Evolutionary conservation across 2,888 invertebrate genomes (phyloP).

Genomic region (Electrophaes corylata): DNA sequence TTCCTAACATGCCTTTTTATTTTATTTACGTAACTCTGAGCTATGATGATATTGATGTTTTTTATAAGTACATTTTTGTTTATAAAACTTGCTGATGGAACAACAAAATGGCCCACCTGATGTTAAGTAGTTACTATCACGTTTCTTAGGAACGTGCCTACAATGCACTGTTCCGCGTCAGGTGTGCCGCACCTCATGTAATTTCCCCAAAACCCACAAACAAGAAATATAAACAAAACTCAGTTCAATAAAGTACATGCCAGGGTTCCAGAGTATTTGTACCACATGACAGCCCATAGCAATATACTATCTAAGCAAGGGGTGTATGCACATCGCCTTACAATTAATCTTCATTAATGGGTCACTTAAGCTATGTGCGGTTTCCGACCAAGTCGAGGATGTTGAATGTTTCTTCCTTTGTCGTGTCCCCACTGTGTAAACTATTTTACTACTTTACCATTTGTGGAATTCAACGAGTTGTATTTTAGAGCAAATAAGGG

Average conservation of each 20-base stretch:
- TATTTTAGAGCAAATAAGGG: background rate
- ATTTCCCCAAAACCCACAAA: too few species aligned
- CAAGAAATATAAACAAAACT: background rate
- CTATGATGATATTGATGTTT: too few species aligned
- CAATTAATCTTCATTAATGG: constrained; percentile 82
- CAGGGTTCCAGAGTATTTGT: background rate
- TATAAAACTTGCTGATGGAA: too few species aligned
- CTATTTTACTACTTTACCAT: constrained; percentile 53
- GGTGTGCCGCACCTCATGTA: too few species aligned
- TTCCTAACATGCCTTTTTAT: too few species aligned
- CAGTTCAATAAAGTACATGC: background rate
- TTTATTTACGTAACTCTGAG: too few species aligned
- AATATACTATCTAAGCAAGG: constrained; percentile 30
- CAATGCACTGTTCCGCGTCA: too few species aligned
- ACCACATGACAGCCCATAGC: constrained; percentile 18
- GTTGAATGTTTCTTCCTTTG: constrained; percentile 49
- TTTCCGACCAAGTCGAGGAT: constrained; percentile 58
- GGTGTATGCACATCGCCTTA: constrained; percentile 60
- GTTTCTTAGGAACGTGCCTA: too few species aligned
- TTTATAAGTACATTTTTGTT: too few species aligned
- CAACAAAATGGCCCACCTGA: too few species aligned
- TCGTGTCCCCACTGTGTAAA: constrained; percentile 52
- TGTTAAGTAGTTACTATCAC: too few species aligned
- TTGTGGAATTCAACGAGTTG: constrained; percentile 10
- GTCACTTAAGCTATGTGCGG: constrained; percentile 71